Conservation (phyloP, 2,888 invertebrate genomes). For the Agelastica alni region DNA sequence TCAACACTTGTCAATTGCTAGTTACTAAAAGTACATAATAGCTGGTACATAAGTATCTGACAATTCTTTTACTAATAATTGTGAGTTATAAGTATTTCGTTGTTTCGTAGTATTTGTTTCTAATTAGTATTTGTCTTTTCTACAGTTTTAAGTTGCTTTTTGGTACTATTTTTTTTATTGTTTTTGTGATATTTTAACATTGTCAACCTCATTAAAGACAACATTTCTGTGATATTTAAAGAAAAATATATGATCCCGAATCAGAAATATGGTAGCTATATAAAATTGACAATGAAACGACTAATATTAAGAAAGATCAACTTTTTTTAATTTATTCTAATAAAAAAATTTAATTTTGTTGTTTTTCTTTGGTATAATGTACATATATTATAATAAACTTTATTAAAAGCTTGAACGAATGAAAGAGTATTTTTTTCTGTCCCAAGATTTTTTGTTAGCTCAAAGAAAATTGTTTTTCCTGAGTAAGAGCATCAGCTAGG, state of each 20-base stretch:
- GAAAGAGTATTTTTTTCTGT: too few species aligned
- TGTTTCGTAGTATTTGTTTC: neutral
- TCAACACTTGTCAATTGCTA: neutral
- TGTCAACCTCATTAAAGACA: conserved; percentile 22
- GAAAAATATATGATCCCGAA: conserved; percentile 18
- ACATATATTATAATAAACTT: conserved; percentile 4
- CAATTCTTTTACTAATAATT: neutral
- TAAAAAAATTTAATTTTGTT: conserved; percentile 1
- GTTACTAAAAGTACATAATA: too few species aligned
- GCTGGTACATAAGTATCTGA: too few species aligned
- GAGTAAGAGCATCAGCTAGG: too few species aligned
- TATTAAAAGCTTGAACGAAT: neutral
- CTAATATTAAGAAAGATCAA: conserved; percentile 11
- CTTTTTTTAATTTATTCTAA: conserved; percentile 1
- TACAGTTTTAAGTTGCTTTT: neutral
- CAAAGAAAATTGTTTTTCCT: too few species aligned
- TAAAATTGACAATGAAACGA: conserved; percentile 7
- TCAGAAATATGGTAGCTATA: conserved; percentile 10
- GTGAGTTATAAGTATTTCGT: neutral
- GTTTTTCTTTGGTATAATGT: conserved; percentile 2
- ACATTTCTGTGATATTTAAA: conserved; percentile 34
- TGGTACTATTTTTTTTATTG: conserved; percentile 6
- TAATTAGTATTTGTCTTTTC: neutral
- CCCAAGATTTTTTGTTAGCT: too few species aligned
- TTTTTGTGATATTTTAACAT: conserved; percentile 28